Evolutionary conservation across 2,797 vertebrate species (phyloP).

Genomic region (Hyperoplus immaculatus): DNA sequence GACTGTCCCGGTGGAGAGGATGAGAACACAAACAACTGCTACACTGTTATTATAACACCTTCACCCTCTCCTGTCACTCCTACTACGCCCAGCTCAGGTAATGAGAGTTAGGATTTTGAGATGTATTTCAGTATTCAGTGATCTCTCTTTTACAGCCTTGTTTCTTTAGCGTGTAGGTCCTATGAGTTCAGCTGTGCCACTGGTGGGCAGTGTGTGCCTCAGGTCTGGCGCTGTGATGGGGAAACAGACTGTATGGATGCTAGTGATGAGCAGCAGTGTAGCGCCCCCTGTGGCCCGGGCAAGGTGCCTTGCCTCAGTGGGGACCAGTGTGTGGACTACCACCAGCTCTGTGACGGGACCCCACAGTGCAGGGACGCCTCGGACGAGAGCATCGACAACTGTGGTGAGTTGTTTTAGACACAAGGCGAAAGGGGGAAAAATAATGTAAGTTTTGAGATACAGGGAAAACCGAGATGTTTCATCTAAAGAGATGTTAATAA

Average conservation of each 20-base stretch:
- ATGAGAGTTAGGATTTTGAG: neutral
- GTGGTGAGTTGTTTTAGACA: constrained; percentile 79
- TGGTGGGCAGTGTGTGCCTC: constrained; percentile 86
- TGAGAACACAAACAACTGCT: constrained; percentile 80
- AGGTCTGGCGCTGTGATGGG: constrained; percentile 90
- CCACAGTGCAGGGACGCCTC: constrained; percentile 89
- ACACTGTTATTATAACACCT: neutral
- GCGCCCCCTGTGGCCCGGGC: constrained; percentile 74
- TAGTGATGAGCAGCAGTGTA: constrained; percentile 88
- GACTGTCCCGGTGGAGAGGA: constrained; percentile 88
- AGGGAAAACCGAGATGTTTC: neutral
- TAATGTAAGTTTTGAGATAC: neutral
- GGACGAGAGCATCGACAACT: constrained; percentile 87
- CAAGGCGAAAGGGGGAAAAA: neutral
- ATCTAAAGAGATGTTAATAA: neutral
- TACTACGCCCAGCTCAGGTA: constrained; percentile 60
- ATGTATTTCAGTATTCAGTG: neutral
- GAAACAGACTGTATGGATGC: constrained; percentile 90
- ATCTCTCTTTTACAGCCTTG: neutral
- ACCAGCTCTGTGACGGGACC: constrained; percentile 88
- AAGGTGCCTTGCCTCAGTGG: constrained; percentile 81
- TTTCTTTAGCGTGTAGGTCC: constrained; percentile 77
- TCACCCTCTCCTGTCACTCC: constrained; percentile 35
- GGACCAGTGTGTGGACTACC: constrained; percentile 84
- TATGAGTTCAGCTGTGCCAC: constrained; percentile 86